phyloP scores from a whole-genome alignment of 2,113 vertebrate species.

The Archilochus colubris region DNA sequence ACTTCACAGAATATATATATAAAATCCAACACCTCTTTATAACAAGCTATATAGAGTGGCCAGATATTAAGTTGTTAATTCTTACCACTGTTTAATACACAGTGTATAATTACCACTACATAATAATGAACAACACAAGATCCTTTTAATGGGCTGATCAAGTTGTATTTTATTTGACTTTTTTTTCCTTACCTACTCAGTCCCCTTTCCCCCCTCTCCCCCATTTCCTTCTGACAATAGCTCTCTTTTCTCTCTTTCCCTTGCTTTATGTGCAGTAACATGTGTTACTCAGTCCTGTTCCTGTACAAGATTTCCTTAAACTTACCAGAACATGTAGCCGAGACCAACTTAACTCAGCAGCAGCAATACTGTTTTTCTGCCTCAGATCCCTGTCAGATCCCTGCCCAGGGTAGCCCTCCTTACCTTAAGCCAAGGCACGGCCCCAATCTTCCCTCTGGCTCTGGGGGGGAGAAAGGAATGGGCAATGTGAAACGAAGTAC shows the following conservation, averaged over 20 bases:
- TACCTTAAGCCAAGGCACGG: background rate
- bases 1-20: slow-evolving; percentile 58
- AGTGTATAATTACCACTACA: background rate
- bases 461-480: background rate
- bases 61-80: slow-evolving; percentile 26
- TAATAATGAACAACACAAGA: background rate
- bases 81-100: slow-evolving; percentile 5
- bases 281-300: background rate
- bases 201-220: background rate
- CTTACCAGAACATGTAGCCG: background rate
- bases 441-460: background rate
- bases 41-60: background rate
- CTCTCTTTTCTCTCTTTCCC: background rate
- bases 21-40: slow-evolving; percentile 38
- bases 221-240: background rate
- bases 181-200: background rate
- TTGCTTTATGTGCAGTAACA: background rate
- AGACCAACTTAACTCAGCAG: background rate
- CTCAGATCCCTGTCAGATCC: background rate
- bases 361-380: background rate
- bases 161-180: background rate
- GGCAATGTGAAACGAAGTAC: background rate
- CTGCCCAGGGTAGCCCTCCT: background rate
- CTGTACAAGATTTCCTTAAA: background rate
- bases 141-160: background rate